Percentiles rank a stretch among this genome's conserved stretches.
Evolutionary conservation across 2,113 vertebrate genomes (phyloP).

Genomic region (Colius striatus): DNA sequence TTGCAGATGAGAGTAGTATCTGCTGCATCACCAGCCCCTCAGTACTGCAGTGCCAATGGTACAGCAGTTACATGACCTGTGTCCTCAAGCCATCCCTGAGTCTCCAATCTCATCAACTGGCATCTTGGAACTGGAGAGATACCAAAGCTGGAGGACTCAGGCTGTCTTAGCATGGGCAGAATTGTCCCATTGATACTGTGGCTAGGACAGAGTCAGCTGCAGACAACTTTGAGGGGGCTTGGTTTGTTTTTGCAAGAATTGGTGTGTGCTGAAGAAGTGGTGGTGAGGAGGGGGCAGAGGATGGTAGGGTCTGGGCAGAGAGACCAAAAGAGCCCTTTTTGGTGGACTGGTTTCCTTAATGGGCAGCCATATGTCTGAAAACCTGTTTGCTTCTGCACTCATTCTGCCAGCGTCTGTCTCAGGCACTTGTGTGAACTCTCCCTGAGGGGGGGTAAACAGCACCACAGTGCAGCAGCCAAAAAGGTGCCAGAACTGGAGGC

Average conservation of each 20-base stretch:
- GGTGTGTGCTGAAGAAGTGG: not conserved
- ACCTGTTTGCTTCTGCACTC: not conserved
- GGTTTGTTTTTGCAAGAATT: not conserved
- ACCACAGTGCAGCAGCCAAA: not conserved
- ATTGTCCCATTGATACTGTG: rapidly evolving
- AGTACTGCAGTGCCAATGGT: rapidly evolving
- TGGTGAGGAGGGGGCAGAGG: not conserved
- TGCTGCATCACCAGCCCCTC: rapidly evolving
- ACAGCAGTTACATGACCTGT: not conserved
- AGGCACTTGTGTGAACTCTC: not conserved
- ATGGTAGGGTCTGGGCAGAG: not conserved
- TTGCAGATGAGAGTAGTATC: not conserved
- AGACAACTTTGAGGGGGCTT: not conserved
- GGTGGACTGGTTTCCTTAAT: not conserved
- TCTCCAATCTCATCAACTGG: not conserved
- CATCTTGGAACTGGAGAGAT: not conserved
- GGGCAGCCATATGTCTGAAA: not conserved
- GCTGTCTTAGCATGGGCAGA: not conserved
- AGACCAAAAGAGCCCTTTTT: not conserved
- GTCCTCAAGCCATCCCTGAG: not conserved
- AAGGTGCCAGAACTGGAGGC: not conserved
- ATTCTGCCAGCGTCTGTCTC: not conserved
- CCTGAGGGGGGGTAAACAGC: not conserved
- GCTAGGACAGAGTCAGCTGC: not conserved
- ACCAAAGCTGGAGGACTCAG: not conserved